A percentile compares a stretch with the other conserved stretches of the same genome.
These are phyloP conservation scores for Archivesica marissinica DNA, from an alignment of 1,140 invertebrate genomes.

Conservation along the genomic window DNA sequence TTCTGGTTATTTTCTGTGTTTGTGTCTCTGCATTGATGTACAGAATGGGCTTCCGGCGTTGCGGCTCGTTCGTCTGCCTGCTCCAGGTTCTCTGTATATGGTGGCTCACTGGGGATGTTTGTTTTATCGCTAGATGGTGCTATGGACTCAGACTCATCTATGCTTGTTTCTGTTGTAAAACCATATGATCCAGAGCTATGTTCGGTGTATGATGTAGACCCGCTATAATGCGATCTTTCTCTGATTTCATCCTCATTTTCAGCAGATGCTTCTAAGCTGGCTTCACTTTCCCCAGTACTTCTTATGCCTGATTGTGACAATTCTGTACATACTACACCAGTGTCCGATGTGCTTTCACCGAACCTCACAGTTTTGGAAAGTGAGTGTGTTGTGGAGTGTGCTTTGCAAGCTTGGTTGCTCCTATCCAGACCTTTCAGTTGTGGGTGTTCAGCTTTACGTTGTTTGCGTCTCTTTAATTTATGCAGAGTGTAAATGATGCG, in stretches of 20 bases:
- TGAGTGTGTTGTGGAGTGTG: not conserved
- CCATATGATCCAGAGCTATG: no score
- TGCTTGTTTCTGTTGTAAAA: no score
- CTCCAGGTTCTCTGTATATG: not conserved
- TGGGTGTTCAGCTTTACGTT: not conserved
- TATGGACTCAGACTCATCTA: not conserved
- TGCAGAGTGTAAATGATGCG: slow-evolving; percentile 31
- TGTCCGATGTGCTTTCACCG: not conserved
- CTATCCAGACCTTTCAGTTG: not conserved
- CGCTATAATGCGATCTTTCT: no score
- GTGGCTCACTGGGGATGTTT: not conserved
- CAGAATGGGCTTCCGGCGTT: not conserved
- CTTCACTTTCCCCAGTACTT: no score
- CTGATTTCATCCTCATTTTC: no score
- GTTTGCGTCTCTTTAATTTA: not conserved
- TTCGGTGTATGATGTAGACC: no score
- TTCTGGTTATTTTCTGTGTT: not conserved
- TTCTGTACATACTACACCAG: not conserved
- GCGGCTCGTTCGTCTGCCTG: not conserved
- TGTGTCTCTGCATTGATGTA: not conserved
- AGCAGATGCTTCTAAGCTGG: no score
- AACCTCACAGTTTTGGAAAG: not conserved
- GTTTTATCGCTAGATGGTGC: not conserved
- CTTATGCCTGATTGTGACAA: not conserved
- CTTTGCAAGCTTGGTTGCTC: not conserved